Evolutionary conservation across 2,113 vertebrate species (phyloP), one percentile per base, ranked within the genome.

Genomic region (Psittacus erithacus): DNA sequence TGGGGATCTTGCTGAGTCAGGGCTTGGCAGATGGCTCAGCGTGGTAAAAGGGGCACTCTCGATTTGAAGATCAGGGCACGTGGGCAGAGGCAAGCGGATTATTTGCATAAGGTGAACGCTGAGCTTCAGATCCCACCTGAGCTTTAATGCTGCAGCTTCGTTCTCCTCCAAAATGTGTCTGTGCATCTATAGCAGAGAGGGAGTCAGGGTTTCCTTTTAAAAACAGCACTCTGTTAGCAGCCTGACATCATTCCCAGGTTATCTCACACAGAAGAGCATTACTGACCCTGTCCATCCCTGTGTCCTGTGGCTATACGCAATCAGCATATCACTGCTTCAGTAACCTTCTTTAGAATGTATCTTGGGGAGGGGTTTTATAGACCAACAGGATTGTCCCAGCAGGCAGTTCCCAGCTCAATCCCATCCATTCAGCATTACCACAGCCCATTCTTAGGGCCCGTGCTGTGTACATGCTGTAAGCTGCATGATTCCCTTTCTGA

Each of bases 1-100:
- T 76, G 86, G 39, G 28, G 27, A 73, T 73, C 81, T 92, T 87
- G 86, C 86, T n/a, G 57, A 91, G 52, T 94, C 81, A 65, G 77
- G 69, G n/a, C 67, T 85, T 25, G 38, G 52, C 57, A 85, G 84
- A 84, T 89, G 69, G 73, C 77, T 35, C 41, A 33, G 39, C 8
- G 2, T 41, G 41, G 57, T 94, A 13, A 46, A 82, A 70, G 41
- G 31, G 31, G 8, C 62, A 71, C 31, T 35, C n/a, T 68, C 65
- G 52, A 52, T 84, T 75, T 43, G 74, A 84, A 59, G 49, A 64
- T 53, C 7, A 33, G 65, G 75, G 46, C 35, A n/a, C 12, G 19
- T 92, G 80, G 50, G 44, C 16, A 76, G 64, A 84, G 90, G 28
- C 47, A 52, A 76, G 55, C 35, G 69, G 43, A 9, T 33, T 52